A percentile compares a stretch with the other conserved stretches of the same genome.
These are phyloP conservation scores for Drosophila yooni DNA, from an alignment of 2,888 invertebrate species.

Conservation along the genomic window DNA sequence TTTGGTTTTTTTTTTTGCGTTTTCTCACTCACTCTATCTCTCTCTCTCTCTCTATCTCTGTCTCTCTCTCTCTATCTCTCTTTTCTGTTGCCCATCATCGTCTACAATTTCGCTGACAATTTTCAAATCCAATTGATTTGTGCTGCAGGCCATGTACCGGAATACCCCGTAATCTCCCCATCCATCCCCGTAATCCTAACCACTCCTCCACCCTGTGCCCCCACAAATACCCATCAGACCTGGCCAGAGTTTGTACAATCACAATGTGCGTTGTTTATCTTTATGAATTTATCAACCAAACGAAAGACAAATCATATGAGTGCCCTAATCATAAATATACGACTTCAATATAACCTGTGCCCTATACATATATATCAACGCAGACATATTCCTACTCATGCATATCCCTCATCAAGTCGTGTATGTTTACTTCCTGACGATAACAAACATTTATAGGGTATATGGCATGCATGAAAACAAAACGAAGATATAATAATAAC, in stretches of 20 bases:
- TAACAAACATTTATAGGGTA: constrained; percentile 8
- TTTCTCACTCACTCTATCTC: too few relatives aligned
- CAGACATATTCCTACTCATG: not conserved
- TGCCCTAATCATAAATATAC: too few relatives aligned
- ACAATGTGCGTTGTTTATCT: constrained; percentile 73
- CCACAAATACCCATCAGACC: not conserved
- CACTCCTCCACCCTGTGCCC: too few relatives aligned
- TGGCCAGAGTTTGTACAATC: constrained; percentile 53
- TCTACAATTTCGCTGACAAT: constrained; percentile 70
- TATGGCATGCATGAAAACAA: not conserved
- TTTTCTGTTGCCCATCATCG: constrained; percentile 5
- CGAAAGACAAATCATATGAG: constrained; percentile 11
- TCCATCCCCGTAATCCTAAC: not conserved
- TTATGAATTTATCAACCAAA: constrained; percentile 58
- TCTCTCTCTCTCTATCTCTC: constrained; percentile 17
- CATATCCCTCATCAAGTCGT: not conserved
- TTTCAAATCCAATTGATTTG: constrained; percentile 80
- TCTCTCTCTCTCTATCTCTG: not conserved
- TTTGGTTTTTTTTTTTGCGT: not conserved
- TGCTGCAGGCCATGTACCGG: constrained; percentile 65
- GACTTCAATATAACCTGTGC: constrained; percentile 18
- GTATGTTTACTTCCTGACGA: not conserved
- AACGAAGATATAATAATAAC: constrained; percentile 40
- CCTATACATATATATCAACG: too few relatives aligned
- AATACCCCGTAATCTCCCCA: not conserved